Base-by-base conservation (phyloP, 2,113 vertebrate genomes). In the Chrysemys picta region DNA sequence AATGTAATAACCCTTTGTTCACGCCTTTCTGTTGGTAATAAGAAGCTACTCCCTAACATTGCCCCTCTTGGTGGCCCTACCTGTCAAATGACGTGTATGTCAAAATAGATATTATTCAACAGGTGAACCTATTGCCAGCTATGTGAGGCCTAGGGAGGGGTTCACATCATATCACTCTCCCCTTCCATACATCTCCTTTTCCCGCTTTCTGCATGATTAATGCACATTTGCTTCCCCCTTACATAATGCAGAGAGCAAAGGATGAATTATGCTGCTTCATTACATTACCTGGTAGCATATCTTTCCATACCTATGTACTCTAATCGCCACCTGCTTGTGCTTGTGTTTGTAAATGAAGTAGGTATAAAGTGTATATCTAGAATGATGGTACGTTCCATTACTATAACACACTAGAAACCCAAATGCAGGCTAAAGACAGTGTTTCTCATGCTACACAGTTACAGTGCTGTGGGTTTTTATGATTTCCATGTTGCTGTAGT, bases 151-250 rank as follows among this genome's bases (percentile, higher is more conserved):
- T 94, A 90, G 90, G 96, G 93, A 92, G 94, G 96, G 94, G 92
- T 81, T 93, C 82, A 80, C 69, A 88, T 94, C 88, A 56, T 87
- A 96, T 95, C 97, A 96, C 93, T 95, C 94, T 96, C 95, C 72
- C 78, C 89, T 94, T 97, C 96, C 94, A 97, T 97, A 97, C 92
- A 94, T 96, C 96, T 97, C 96, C 95, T 94, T 97, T 97, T 96
- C 96, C 97, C 95, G 93, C 96, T 95, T 96, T 94, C 96, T 96
- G 93, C 91, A 95, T 96, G 96, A 97, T 97, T 97, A 97, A 97
- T 97, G 96, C 47, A 90, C 89, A 50, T 92, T 96, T 97, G 76
- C 94, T 97, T 97, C 93, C 92, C 90, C 92, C 87, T 90, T 89
- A 96, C 95, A 92, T 94, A 97, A 96, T 56, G 93, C 29, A 95